A percentile compares a stretch with the other conserved stretches of the same genome.
Conservation (phyloP, 2,113 vertebrate genomes). For the Pomatorhinus ruficollis region DNA sequence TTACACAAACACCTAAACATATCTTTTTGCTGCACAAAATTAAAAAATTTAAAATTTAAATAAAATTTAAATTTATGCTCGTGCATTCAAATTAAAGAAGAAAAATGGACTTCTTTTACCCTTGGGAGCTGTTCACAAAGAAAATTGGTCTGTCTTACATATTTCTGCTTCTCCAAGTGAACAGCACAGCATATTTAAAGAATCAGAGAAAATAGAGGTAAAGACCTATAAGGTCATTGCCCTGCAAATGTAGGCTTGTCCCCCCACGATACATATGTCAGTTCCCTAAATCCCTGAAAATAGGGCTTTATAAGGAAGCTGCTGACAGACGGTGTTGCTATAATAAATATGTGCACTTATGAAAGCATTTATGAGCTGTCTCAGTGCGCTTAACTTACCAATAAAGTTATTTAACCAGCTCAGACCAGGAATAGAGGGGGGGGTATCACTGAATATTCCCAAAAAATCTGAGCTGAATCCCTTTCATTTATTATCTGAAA, state of each 20-base stretch:
- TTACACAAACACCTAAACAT: background rate
- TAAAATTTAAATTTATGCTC: background rate
- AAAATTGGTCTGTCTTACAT: background rate
- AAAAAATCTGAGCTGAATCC: background rate
- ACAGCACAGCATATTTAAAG: constrained; percentile 22
- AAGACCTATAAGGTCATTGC: background rate
- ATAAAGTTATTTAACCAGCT: constrained; percentile 1
- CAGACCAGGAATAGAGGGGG: background rate
- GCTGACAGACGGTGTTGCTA: constrained; percentile 42
- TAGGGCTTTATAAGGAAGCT: constrained; percentile 31
- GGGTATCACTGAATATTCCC: background rate
- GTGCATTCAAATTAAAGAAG: background rate
- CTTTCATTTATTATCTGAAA: background rate
- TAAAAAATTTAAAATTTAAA: background rate
- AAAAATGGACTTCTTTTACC: background rate
- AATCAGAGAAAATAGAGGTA: background rate
- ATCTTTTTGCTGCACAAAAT: background rate
- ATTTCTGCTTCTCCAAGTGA: constrained; percentile 16
- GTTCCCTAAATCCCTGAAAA: constrained; percentile 35
- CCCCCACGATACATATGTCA: constrained; percentile 30
- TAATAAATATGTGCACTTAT: constrained; percentile 35
- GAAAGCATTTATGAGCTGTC: constrained; percentile 6
- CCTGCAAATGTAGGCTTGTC: constrained; percentile 28
- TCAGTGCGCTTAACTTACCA: background rate
- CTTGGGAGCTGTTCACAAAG: background rate